Evolutionary conservation across 2,113 vertebrate species (phyloP).

Genomic region (Pseudolaguvia tuberculata): DNA sequence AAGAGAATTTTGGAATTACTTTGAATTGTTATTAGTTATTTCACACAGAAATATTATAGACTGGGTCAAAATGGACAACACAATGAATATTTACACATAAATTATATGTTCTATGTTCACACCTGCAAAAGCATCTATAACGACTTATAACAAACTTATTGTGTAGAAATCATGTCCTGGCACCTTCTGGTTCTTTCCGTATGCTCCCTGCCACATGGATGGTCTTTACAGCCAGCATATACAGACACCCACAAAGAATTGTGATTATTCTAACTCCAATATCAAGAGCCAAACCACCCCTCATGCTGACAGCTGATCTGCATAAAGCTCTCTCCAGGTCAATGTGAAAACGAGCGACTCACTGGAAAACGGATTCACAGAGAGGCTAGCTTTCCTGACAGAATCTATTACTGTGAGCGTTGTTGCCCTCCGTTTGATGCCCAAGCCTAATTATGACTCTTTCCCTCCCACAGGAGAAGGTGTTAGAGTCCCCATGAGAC

Average conservation of each 20-base stretch:
- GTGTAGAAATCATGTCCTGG: conserved; percentile 14
- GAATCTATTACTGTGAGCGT: conserved; percentile 37
- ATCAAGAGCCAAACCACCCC: conserved; percentile 11
- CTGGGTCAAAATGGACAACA: conserved; percentile 7
- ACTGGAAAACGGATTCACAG: conserved; percentile 12
- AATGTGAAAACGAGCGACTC: background rate
- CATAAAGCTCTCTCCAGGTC: conserved; percentile 23
- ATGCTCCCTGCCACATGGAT: conserved; percentile 26
- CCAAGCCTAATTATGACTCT: conserved; percentile 39
- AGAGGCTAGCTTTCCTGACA: conserved; percentile 35
- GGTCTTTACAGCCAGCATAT: conserved; percentile 19
- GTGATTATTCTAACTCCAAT: conserved; percentile 27
- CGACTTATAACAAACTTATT: background rate
- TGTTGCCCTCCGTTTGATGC: conserved; percentile 29
- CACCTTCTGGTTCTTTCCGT: conserved; percentile 5
- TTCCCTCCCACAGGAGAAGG: conserved; percentile 31
- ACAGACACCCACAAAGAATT: background rate
- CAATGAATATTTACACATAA: conserved; percentile 7
- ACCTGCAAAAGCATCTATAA: conserved; percentile 7
- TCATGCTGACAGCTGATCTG: conserved; percentile 36
- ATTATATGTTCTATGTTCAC: background rate
- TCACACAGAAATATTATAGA: background rate
- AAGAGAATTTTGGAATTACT: conserved; percentile 3
- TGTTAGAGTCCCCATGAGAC: conserved; percentile 23
- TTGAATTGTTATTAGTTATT: conserved; percentile 11